Percentiles rank a stretch among this genome's conserved stretches.
phyloP scores from a whole-genome alignment of 2,113 vertebrate species.

The Pelusios castaneus region DNA sequence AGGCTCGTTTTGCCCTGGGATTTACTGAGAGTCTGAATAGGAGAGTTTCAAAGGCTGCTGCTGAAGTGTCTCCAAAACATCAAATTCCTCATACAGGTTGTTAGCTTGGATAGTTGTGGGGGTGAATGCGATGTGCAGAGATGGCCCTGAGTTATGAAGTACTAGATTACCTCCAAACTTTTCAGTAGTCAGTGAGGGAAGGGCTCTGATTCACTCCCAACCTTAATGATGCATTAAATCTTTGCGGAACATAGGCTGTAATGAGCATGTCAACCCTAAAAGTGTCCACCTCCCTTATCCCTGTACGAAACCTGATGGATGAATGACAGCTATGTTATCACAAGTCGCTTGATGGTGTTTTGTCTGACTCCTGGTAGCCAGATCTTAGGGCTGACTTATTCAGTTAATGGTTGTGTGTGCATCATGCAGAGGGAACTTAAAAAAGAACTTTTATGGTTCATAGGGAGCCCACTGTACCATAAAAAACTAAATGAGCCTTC shows the following conservation, averaged over 20 bases:
- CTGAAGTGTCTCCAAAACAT: neutral
- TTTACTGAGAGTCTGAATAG: neutral
- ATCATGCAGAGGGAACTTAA: neutral
- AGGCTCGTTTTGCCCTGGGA: neutral
- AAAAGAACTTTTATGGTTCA: neutral
- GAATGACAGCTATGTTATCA: neutral
- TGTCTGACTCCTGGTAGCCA: neutral
- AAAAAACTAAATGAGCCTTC: neutral
- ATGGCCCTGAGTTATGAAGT: neutral
- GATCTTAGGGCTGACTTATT: accelerated
- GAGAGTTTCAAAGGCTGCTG: conserved; percentile 30
- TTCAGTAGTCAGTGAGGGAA: neutral
- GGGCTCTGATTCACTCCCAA: neutral
- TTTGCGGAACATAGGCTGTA: accelerated
- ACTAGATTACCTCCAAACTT: neutral
- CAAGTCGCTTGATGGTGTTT: accelerated
- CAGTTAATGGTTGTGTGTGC: accelerated
- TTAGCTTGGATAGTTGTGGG: neutral
- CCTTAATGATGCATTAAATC: neutral
- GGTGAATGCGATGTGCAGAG: neutral
- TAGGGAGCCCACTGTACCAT: neutral
- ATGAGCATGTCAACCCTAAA: accelerated
- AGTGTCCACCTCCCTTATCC: neutral
- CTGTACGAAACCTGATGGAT: accelerated
- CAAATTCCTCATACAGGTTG: neutral